Evolutionary conservation across 2,888 invertebrate species (phyloP).

Genomic region (Drosophila fulvimacula): DNA sequence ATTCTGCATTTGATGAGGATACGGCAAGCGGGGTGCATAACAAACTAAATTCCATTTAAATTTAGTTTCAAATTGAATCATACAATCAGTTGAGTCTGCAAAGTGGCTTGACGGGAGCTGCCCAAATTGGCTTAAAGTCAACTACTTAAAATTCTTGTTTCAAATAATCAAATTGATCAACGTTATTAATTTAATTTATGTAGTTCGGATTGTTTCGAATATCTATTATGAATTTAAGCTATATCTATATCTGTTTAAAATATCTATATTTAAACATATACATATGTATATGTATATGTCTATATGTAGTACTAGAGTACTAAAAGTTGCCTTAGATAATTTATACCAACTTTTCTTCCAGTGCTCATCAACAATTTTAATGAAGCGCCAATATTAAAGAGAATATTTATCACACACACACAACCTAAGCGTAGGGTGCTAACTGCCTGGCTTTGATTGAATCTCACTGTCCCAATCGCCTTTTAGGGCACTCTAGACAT

Average conservation of each 20-base stretch:
- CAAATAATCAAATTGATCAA: background rate
- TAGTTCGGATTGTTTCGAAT: background rate
- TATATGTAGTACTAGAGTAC: no score
- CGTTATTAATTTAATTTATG: background rate
- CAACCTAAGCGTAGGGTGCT: no score
- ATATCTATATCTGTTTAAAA: no score
- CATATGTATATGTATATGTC: no score
- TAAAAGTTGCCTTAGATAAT: no score
- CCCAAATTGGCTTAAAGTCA: background rate
- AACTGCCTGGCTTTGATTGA: background rate
- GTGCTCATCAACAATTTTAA: no score
- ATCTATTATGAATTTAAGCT: no score
- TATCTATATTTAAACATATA: no score
- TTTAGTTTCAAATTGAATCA: background rate
- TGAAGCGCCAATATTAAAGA: background rate
- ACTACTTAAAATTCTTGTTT: background rate
- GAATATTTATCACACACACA: background rate
- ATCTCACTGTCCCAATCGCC: background rate
- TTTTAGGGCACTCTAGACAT: background rate
- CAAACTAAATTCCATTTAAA: conserved; percentile 25
- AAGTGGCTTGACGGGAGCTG: background rate
- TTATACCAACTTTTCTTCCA: no score
- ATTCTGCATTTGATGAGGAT: conserved; percentile 37
- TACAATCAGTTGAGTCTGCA: background rate
- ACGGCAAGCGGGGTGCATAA: conserved; percentile 10